A percentile compares a stretch with the other conserved stretches of the same genome.
Conservation (phyloP, 2,888 invertebrate species). For the Hesperia comma region DNA sequence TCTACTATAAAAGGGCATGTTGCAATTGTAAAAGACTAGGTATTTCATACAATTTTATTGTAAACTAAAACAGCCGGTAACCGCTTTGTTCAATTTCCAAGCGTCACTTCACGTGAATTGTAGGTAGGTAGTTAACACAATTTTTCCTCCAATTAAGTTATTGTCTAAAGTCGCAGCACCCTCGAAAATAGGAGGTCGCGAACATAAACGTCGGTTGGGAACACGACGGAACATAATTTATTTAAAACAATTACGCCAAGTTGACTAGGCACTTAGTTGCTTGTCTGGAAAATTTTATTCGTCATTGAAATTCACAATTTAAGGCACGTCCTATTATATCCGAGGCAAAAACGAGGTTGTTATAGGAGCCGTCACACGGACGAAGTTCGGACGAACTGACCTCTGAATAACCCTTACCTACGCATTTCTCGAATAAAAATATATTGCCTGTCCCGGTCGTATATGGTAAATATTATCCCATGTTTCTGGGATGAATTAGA, state of each 20-base stretch:
- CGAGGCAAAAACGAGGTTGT: too few species aligned
- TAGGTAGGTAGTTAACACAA: background rate
- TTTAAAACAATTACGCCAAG: constrained; percentile 7
- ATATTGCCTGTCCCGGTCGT: too few species aligned
- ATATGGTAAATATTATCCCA: too few species aligned
- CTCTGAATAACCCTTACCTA: too few species aligned
- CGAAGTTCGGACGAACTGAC: too few species aligned
- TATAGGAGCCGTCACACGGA: too few species aligned
- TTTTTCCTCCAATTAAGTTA: constrained; percentile 4
- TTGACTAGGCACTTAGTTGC: background rate
- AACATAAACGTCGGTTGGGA: constrained; percentile 4
- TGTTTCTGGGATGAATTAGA: too few species aligned
- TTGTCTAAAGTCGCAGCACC: background rate
- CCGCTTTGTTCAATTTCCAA: background rate
- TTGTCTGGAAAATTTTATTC: background rate
- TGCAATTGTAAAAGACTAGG: too few species aligned
- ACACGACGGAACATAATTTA: constrained; percentile 1
- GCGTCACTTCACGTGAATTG: background rate
- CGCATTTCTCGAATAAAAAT: too few species aligned
- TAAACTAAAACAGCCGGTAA: too few species aligned
- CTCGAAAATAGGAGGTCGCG: background rate
- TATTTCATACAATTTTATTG: too few species aligned
- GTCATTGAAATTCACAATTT: background rate
- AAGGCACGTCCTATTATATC: background rate
- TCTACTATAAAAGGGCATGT: too few species aligned